A percentile compares a stretch with the other conserved stretches of the same genome.
These are phyloP conservation scores for Phylloscopus collybita DNA, from an alignment of 2,797 vertebrate genomes.

Conservation along the genomic window DNA sequence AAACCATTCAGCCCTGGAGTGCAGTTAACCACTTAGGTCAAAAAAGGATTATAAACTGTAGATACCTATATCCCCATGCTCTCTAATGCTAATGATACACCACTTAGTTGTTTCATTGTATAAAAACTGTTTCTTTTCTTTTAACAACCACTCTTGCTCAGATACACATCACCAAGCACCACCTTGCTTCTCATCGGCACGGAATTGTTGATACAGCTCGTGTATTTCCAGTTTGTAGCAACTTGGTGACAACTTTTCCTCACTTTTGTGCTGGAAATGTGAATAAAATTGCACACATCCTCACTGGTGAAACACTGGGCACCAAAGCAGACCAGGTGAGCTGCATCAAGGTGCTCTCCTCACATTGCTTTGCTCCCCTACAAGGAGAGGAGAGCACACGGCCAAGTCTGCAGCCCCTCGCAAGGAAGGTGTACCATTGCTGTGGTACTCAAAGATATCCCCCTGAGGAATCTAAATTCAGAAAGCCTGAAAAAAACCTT, in stretches of 20 bases:
- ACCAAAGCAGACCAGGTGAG: background rate
- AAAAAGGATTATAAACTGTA: background rate
- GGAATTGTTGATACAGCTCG: fast-evolving
- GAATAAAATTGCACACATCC: background rate
- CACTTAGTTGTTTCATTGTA: background rate
- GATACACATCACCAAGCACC: background rate
- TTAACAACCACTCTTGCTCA: background rate
- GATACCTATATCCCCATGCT: background rate
- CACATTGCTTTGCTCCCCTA: fast-evolving
- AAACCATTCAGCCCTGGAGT: background rate
- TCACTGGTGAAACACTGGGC: background rate
- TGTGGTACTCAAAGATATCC: background rate
- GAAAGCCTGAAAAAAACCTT: background rate
- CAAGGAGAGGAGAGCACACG: background rate
- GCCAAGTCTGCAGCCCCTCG: background rate
- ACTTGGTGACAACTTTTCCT: background rate
- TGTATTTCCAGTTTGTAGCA: background rate
- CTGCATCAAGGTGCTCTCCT: fast-evolving
- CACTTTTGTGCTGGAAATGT: background rate
- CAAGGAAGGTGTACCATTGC: background rate
- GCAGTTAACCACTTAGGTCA: background rate
- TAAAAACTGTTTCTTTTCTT: background rate
- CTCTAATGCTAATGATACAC: background rate
- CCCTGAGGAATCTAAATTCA: background rate
- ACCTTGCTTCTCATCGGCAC: background rate